phyloP scores from a whole-genome alignment of 2,888 invertebrate species.

The Synanthedon vespiformis region DNA sequence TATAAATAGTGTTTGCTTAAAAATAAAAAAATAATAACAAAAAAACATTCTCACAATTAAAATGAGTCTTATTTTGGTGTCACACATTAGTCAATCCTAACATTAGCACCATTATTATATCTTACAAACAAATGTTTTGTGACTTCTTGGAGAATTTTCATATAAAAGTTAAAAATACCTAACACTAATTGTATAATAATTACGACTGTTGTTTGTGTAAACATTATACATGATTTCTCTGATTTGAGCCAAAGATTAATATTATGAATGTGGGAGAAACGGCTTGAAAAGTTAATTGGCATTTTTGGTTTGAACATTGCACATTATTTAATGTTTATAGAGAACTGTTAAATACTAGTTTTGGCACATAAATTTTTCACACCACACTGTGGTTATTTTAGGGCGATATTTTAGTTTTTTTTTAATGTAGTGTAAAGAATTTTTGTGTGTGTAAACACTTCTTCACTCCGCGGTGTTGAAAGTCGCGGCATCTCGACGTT shows the following conservation, averaged over 20 bases:
- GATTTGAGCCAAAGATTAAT: conserved; percentile 63
- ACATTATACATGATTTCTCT: conserved; percentile 53
- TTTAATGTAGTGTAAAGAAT: conserved; percentile 56
- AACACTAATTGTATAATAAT: conserved; percentile 66
- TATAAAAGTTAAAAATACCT: conserved; percentile 70
- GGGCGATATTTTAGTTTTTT: conserved; percentile 32
- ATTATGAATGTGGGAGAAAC: conserved; percentile 44
- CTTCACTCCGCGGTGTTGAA: too few species aligned
- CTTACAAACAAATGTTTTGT: conserved; percentile 67
- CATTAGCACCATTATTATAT: conserved; percentile 63
- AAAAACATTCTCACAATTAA: conserved; percentile 57
- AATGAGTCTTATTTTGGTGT: conserved; percentile 68
- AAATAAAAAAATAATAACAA: conserved; percentile 66
- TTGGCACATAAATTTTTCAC: conserved; percentile 48
- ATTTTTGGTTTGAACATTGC: conserved; percentile 70
- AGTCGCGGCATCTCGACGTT: too few species aligned
- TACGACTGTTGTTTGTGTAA: conserved; percentile 37
- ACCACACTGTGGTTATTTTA: conserved; percentile 44
- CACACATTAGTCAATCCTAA: conserved; percentile 68
- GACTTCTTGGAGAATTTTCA: conserved; percentile 65
- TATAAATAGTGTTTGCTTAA: conserved; percentile 65
- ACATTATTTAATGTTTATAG: conserved; percentile 49
- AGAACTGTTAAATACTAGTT: conserved; percentile 50
- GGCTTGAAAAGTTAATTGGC: conserved; percentile 59
- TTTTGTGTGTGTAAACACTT: conserved; percentile 24